Evolutionary conservation across 1,140 invertebrate genomes (phyloP), one percentile per base, ranked within the genome.

Genomic region (Drosophila elegans): DNA sequence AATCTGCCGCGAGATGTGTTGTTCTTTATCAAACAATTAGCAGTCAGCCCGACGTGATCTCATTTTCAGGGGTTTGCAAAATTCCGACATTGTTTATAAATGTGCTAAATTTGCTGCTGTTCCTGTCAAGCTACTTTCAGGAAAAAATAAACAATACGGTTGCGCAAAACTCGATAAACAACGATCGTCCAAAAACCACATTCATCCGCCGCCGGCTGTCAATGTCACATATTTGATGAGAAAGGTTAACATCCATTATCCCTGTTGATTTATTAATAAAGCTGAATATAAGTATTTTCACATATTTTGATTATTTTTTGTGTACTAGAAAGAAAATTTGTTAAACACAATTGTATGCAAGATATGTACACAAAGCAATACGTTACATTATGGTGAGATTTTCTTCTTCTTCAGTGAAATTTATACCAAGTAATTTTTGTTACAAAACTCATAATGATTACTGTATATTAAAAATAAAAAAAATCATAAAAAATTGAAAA

Each of bases 21-120:
- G 49, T 75, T 86, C 69, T 88, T 82, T 78, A 76, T 79, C 48
- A 79, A 83, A 83, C 75, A 86, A 86, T 88, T 76, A 82, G 71
- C 64, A 68, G 61, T 72, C 45, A 13, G 16, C 34, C 32, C 39
- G 55, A 61, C 78, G 72, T 84, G 74, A 81, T 69, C 63, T 69
- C 44, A 69, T 64, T 68, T 60, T 38, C 36, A 13, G 25, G 10
- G 21, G 13, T 10, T 49, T 39, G 29, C 48, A 44, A 52, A 55
- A 53, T 66, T 63, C 46, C 13, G 32, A 16, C 46, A 27, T 39
- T 56, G 53, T 68, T 79, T 55, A 59, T 55, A 51, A 60, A 63
- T 77, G 66, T 64, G 55, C 55, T 67, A 67, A 48, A 55, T 34
- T 54, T 44, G 39, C 62, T 45, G 45, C 21, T 38, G 32, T 63